Percentiles rank a stretch among this genome's conserved stretches.
These are phyloP conservation scores for Leptoteleia sp. DNA, from an alignment of 1,140 invertebrate species.

Conservation along the genomic window DNA sequence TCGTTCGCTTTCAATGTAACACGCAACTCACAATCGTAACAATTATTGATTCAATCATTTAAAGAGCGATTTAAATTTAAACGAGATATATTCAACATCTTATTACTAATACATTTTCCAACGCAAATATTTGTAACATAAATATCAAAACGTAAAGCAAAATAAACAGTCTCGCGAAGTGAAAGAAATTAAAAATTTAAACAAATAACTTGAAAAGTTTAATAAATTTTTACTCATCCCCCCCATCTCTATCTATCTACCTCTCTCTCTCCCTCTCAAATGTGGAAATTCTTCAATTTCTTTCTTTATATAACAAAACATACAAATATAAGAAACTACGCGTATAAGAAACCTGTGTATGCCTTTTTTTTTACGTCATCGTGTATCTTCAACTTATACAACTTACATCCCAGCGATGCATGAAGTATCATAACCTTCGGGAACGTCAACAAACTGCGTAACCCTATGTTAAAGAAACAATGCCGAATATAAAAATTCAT, in stretches of 20 bases:
- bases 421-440: conserved; percentile 4
- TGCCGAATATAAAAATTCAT: too few relatives aligned
- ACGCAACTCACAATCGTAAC: conserved; percentile 4
- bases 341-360: background rate
- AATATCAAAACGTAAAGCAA: too few relatives aligned
- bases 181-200: too few relatives aligned
- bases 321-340: background rate
- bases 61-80: conserved; percentile 3
- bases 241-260: too few relatives aligned
- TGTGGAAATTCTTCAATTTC: too few relatives aligned
- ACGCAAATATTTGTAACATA: background rate
- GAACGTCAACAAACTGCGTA: too few relatives aligned
- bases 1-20: conserved; percentile 5
- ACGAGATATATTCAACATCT: background rate
- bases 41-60: conserved; percentile 10
- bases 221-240: too few relatives aligned
- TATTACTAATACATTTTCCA: background rate
- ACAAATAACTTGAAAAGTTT: too few relatives aligned
- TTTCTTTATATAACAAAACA: too few relatives aligned
- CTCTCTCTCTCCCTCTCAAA: too few relatives aligned
- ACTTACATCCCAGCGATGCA: background rate
- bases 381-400: background rate
- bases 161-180: too few relatives aligned
- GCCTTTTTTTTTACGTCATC: background rate
- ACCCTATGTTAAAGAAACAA: too few relatives aligned